Evolutionary conservation across 2,113 vertebrate species (phyloP).

Genomic region (Indicator maculatus): DNA sequence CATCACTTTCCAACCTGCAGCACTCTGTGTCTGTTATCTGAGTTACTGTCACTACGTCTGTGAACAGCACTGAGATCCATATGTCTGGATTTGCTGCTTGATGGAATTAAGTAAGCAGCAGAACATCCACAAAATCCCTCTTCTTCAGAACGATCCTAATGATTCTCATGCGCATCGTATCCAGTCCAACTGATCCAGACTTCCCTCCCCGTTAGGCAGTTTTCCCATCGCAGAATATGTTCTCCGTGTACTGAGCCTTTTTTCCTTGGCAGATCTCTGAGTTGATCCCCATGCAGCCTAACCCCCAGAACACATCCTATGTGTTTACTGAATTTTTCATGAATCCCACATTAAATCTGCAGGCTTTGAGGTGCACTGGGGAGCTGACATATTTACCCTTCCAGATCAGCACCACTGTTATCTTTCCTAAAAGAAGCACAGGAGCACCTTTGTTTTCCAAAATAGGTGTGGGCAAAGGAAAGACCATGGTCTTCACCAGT

Average conservation of each 20-base stretch:
- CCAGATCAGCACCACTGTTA: not conserved
- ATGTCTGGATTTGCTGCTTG: constrained; percentile 8
- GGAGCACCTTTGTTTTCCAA: constrained; percentile 38
- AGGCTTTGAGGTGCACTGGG: constrained; percentile 14
- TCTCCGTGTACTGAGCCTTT: not conserved
- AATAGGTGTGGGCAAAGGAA: constrained; percentile 3
- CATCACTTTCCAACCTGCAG: constrained; percentile 21
- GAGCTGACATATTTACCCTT: constrained; percentile 53
- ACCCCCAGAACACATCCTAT: not conserved
- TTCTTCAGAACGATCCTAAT: not conserved
- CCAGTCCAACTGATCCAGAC: not conserved
- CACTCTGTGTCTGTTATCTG: not conserved
- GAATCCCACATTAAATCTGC: constrained; percentile 44
- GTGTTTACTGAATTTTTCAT: constrained; percentile 60
- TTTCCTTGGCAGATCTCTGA: not conserved
- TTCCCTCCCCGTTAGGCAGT: not conserved
- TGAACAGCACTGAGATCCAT: not conserved
- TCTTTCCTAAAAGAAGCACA: constrained; percentile 29
- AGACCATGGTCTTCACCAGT: not conserved
- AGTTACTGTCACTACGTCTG: constrained; percentile 31
- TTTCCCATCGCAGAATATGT: not conserved
- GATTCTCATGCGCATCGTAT: not conserved
- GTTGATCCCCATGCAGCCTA: not conserved
- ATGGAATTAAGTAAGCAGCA: not conserved
- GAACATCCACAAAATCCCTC: not conserved